Evolutionary conservation across 2,797 vertebrate genomes (phyloP).

Genomic region (Staurois parvus): DNA sequence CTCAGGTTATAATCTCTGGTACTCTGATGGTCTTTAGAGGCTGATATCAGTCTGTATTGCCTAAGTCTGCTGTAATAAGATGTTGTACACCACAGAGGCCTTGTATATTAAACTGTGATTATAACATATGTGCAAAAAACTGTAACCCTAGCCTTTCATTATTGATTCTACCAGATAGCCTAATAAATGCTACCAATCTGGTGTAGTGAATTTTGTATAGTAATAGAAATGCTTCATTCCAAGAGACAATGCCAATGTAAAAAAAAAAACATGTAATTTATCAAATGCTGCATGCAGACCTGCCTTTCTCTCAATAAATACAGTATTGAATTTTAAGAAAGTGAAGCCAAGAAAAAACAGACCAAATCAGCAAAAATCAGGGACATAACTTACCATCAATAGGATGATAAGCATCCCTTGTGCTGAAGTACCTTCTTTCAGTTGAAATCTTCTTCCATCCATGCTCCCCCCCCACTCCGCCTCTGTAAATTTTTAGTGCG

Average conservation of each 20-base stretch:
- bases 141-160: background rate
- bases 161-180: too few relatives aligned
- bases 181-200: too few relatives aligned
- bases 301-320: background rate
- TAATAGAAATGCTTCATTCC: too few relatives aligned
- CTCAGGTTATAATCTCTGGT: too few relatives aligned
- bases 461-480: too few relatives aligned
- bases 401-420: too few relatives aligned
- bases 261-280: background rate
- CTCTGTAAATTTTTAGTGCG: too few relatives aligned
- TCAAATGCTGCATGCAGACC: background rate
- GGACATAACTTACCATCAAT: too few relatives aligned
- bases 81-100: conserved; percentile 7
- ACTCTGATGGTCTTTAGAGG: background rate
- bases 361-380: too few relatives aligned
- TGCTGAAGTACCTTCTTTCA: too few relatives aligned
- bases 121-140: background rate
- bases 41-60: background rate
- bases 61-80: background rate
- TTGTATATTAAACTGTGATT: background rate
- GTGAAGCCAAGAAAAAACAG: too few relatives aligned
- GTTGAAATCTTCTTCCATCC: too few relatives aligned
- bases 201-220: background rate
- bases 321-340: background rate
- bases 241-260: background rate